Conservation (phyloP, 2,888 invertebrate genomes). For the Timema cristinae region DNA sequence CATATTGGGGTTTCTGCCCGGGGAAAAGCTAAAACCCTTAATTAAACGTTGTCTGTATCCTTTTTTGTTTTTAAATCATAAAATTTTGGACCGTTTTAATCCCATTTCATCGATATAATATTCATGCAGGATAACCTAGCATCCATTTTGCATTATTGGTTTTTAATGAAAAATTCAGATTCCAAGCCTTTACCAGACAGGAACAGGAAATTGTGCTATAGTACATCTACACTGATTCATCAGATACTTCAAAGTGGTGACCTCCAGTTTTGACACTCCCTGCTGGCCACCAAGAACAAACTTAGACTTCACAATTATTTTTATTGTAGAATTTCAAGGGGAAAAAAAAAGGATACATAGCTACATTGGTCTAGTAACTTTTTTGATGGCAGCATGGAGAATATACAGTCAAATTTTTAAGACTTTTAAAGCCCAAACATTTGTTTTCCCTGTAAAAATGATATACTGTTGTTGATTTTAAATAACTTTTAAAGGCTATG, state of each 20-base stretch:
- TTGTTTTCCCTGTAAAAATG: neutral
- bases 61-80: neutral
- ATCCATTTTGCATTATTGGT: no score
- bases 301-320: neutral
- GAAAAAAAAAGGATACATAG: neutral
- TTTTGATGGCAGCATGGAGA: neutral
- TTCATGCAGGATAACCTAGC: no score
- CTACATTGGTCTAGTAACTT: neutral
- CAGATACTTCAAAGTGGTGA: constrained; percentile 3
- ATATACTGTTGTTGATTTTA: neutral
- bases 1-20: neutral
- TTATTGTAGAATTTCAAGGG: constrained; percentile 1
- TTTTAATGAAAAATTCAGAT: no score
- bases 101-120: no score
- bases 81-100: no score
- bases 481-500: neutral
- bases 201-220: no score
- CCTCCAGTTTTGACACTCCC: neutral
- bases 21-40: neutral
- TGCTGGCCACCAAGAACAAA: neutral
- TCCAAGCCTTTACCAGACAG: no score
- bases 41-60: neutral
- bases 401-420: constrained; percentile 7
- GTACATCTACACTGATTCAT: neutral
- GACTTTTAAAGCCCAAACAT: neutral